phyloP scores from a whole-genome alignment of 2,113 vertebrate species.

The Narcine bancroftii region DNA sequence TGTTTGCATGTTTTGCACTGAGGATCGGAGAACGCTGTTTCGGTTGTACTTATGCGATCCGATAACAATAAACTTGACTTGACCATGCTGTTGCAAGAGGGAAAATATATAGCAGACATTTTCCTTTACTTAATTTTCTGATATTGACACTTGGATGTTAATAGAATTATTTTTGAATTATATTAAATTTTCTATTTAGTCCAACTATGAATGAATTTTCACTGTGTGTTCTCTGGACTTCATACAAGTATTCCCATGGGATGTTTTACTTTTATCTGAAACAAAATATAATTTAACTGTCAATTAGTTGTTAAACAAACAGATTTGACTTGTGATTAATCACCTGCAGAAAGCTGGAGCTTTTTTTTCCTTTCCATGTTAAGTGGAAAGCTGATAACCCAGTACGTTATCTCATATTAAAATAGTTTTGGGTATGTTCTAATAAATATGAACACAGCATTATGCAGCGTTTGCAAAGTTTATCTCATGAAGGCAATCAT shows the following conservation, averaged over 20 bases:
- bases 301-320: constrained; percentile 25
- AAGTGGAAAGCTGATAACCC: background rate
- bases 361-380: constrained; percentile 17
- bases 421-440: background rate
- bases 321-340: background rate
- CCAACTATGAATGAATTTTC: background rate
- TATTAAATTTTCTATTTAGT: background rate
- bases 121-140: background rate
- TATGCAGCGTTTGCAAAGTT: background rate
- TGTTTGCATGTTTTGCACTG: too few species aligned
- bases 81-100: background rate
- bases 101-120: background rate
- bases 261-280: background rate
- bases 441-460: background rate
- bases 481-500: background rate
- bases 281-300: constrained; percentile 8
- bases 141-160: background rate
- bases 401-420: background rate
- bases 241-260: background rate
- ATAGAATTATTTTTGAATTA: background rate
- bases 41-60: too few species aligned
- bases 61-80: too few species aligned
- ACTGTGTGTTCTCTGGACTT: background rate
- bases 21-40: too few species aligned
- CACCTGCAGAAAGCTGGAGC: background rate